Conservation (phyloP, 2,888 invertebrate species). For the Cyclophora albipunctata region DNA sequence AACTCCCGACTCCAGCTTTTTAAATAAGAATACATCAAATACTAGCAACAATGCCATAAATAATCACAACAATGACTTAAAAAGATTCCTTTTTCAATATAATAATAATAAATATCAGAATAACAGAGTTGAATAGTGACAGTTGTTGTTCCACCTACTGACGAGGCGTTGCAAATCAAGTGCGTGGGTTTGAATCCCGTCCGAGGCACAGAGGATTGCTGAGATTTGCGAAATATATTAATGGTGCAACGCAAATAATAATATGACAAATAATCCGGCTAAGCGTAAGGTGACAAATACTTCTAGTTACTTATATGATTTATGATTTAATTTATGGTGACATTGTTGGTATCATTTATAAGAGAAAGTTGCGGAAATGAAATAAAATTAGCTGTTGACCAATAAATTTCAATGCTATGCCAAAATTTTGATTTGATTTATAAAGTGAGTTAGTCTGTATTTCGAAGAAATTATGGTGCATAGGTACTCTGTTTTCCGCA, state of each 20-base stretch:
- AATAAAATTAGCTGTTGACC: too few species aligned
- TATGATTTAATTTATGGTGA: too few species aligned
- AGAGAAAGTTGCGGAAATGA: too few species aligned
- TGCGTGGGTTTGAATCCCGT: conserved; percentile 61
- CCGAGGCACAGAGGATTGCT: conserved; percentile 36
- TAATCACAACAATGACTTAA: not conserved
- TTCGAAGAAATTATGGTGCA: too few species aligned
- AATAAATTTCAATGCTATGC: too few species aligned
- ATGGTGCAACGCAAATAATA: conserved; percentile 39
- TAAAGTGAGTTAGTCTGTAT: too few species aligned
- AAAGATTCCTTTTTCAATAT: conserved; percentile 3
- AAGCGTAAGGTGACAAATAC: conserved; percentile 16
- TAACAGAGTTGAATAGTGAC: conserved; percentile 30
- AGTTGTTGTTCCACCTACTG: conserved; percentile 41
- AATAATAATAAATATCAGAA: conserved; percentile 24
- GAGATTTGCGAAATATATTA: conserved; percentile 54
- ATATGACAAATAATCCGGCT: conserved; percentile 46
- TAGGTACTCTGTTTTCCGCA: too few species aligned
- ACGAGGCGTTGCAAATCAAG: conserved; percentile 59
- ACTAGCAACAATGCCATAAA: conserved; percentile 1
- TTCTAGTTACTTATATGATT: conserved; percentile 4
- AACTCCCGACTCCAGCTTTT: not conserved
- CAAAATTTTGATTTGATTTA: too few species aligned
- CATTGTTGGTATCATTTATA: too few species aligned
- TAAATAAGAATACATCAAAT: too few species aligned